A percentile compares a stretch with the other conserved stretches of the same genome.
phyloP scores from a whole-genome alignment of 2,797 vertebrate genomes.

The Threskiornis aethiopicus region DNA sequence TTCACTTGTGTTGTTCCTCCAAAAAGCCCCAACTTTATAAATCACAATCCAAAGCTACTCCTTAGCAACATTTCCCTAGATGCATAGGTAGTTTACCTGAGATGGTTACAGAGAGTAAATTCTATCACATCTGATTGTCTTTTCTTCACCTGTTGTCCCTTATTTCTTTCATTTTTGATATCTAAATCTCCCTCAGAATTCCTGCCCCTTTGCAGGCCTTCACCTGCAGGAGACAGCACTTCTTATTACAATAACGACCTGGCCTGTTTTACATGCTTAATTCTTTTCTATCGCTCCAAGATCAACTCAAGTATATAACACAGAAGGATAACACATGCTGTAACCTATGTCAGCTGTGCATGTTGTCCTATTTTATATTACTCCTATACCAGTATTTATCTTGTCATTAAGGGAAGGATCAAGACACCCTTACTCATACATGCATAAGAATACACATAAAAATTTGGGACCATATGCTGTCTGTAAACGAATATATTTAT shows the following conservation, averaged over 20 bases:
- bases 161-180: not conserved
- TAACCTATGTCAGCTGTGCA: not conserved
- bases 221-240: not conserved
- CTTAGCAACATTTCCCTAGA: not conserved
- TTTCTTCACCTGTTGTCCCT: not conserved
- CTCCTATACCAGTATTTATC: not conserved
- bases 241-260: not conserved
- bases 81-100: not conserved
- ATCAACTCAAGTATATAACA: not conserved
- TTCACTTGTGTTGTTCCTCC: not conserved
- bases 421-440: not conserved
- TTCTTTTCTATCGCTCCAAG: not conserved
- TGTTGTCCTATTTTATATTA: not conserved
- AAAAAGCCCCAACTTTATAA: not conserved
- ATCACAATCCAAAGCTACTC: not conserved
- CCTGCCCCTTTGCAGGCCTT: not conserved
- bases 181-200: not conserved
- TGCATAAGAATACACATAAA: accelerated
- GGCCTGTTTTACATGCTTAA: not conserved
- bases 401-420: not conserved
- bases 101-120: not conserved
- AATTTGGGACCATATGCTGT: not conserved
- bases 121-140: not conserved
- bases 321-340: not conserved
- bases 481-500: not conserved